phyloP scores from a whole-genome alignment of 2,797 vertebrate genomes.

The Acipenser transmontanus region DNA sequence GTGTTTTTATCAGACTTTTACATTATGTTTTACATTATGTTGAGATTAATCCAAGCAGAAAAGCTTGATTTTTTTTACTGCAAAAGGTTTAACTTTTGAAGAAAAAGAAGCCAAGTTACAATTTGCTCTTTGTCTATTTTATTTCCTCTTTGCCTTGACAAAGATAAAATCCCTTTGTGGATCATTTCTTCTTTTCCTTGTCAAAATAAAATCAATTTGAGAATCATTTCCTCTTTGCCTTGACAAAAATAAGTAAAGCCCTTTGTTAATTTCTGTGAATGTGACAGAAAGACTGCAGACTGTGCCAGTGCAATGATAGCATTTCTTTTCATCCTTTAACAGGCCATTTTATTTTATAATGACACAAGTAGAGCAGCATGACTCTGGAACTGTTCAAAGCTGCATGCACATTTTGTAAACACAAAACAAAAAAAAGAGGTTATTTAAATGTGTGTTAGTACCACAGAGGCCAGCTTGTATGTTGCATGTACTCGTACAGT shows the following conservation, averaged over 20 bases:
- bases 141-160: conserved; percentile 60
- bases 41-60: conserved; percentile 86
- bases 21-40: conserved; percentile 80
- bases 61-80: conserved; percentile 79
- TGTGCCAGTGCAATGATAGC: conserved; percentile 30
- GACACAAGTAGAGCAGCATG: conserved; percentile 75
- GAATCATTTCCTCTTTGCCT: conserved; percentile 29
- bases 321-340: conserved; percentile 62
- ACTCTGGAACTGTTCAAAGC: conserved; percentile 82
- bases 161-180: conserved; percentile 56
- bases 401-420: conserved; percentile 95
- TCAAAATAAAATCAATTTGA: conserved; percentile 32
- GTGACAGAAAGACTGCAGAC: conserved; percentile 63
- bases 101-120: conserved; percentile 54
- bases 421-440: conserved; percentile 59
- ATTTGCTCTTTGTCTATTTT: conserved; percentile 62
- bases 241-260: too few species aligned
- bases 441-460: conserved; percentile 88
- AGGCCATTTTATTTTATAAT: conserved; percentile 68
- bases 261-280: conserved; percentile 51
- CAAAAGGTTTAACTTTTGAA: conserved; percentile 75
- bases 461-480: conserved; percentile 95
- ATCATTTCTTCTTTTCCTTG: conserved; percentile 11
- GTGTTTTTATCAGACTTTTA: conserved; percentile 75
- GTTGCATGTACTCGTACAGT: conserved; percentile 99